phyloP scores from a whole-genome alignment of 2,113 vertebrate species.

The Procapra przewalskii region DNA sequence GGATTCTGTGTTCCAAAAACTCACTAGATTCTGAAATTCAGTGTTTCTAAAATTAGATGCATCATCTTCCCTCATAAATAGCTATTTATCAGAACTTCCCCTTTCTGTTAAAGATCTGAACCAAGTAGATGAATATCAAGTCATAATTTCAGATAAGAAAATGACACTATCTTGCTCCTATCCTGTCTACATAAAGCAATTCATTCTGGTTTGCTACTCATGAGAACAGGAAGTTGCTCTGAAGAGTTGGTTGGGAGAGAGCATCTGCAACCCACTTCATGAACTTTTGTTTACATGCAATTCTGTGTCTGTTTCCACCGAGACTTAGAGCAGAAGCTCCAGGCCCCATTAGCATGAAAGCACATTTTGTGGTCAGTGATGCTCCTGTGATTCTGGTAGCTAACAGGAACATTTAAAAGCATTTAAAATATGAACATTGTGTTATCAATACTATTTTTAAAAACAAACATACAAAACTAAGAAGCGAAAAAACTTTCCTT shows the following conservation, averaged over 20 bases:
- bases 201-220: not conserved
- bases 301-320: not conserved
- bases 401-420: not conserved
- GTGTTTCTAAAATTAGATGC: not conserved
- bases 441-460: not conserved
- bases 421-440: not conserved
- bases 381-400: not conserved
- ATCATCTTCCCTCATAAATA: not conserved
- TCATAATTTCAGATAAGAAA: not conserved
- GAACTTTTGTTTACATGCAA: not conserved
- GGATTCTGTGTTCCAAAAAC: not conserved
- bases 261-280: not conserved
- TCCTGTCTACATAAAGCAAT: not conserved
- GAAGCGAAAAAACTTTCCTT: not conserved
- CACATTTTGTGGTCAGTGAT: not conserved
- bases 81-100: not conserved
- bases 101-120: not conserved
- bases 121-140: not conserved
- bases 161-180: not conserved
- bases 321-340: not conserved
- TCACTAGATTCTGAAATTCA: not conserved
- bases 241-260: not conserved
- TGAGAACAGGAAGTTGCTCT: slow-evolving; percentile 36
- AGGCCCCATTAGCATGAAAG: not conserved
- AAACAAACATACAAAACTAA: not conserved